Conservation (phyloP, 2,888 invertebrate species). For the Brassicogethes aeneus region DNA sequence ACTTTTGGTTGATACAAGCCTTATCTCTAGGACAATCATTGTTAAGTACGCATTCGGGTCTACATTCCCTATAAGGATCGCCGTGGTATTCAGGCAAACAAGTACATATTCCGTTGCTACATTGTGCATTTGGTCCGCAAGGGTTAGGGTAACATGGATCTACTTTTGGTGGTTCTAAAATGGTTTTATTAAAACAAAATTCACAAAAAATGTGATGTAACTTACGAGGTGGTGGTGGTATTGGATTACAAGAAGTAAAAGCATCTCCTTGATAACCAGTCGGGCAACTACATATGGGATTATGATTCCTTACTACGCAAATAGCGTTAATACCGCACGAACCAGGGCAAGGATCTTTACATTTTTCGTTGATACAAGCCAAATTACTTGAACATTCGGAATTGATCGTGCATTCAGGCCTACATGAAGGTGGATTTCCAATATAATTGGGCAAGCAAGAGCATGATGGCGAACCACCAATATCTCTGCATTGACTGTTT, state of each 20-base stretch:
- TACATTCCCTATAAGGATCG: constrained; percentile 63
- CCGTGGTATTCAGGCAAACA: constrained; percentile 70
- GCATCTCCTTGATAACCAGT: constrained; percentile 66
- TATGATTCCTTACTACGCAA: constrained; percentile 67
- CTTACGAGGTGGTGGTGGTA: constrained; percentile 28
- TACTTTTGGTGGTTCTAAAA: constrained; percentile 36
- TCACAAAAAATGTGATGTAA: no score
- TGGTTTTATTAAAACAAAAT: no score
- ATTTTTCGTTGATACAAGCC: constrained; percentile 69
- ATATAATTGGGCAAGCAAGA: constrained; percentile 59
- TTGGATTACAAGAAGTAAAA: constrained; percentile 47
- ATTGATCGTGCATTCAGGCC: constrained; percentile 52
- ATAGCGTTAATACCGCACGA: constrained; percentile 66
- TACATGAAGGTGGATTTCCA: constrained; percentile 55
- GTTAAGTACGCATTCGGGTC: constrained; percentile 65
- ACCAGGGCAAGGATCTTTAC: constrained; percentile 73
- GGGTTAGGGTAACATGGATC: constrained; percentile 58
- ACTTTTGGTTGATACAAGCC: constrained; percentile 64
- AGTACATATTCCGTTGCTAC: constrained; percentile 63
- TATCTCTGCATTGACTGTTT: constrained; percentile 52
- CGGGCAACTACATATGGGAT: constrained; percentile 64
- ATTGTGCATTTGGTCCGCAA: constrained; percentile 70
- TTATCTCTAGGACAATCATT: constrained; percentile 60
- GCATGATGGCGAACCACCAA: constrained; percentile 61
- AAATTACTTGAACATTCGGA: constrained; percentile 65